A percentile compares a stretch with the other conserved stretches of the same genome.
These are phyloP conservation scores for Ascidia mentula DNA, from an alignment of 23 tunicate species.

Conservation along the genomic window DNA sequence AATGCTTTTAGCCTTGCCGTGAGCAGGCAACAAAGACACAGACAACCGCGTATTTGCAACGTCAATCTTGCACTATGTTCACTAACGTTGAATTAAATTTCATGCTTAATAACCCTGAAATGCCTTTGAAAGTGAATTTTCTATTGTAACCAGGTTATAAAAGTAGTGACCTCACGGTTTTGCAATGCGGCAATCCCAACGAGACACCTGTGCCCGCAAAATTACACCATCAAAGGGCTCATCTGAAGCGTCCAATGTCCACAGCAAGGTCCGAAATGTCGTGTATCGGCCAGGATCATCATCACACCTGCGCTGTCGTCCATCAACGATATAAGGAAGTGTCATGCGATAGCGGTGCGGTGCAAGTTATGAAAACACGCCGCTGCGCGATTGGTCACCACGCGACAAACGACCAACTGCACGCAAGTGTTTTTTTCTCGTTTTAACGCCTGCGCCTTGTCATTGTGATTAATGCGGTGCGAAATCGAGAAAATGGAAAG, in stretches of 20 bases:
- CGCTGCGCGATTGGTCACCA: neutral
- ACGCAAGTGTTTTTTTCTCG: neutral
- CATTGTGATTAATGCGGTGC: neutral
- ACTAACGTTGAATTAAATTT: no score
- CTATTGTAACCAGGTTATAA: no score
- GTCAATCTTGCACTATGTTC: no score
- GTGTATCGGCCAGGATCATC: neutral
- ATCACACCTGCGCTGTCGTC: neutral
- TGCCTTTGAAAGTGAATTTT: no score
- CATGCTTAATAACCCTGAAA: no score
- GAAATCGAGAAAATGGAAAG: conserved; percentile 9
- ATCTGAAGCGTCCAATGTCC: neutral
- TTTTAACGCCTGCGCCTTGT: no score
- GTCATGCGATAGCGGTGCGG: neutral
- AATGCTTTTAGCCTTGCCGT: no score
- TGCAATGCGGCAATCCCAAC: no score
- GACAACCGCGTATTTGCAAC: no score
- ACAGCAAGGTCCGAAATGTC: neutral
- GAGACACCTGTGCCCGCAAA: no score
- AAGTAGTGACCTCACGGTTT: no score
- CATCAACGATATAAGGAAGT: conserved; percentile 5
- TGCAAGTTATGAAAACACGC: conserved; percentile 7
- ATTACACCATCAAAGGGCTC: neutral
- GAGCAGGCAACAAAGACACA: no score
- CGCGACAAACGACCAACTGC: neutral